A percentile compares a stretch with the other conserved stretches of the same genome.
Evolutionary conservation across 2,113 vertebrate genomes (phyloP).

Genomic region (Megaceryle torquata): DNA sequence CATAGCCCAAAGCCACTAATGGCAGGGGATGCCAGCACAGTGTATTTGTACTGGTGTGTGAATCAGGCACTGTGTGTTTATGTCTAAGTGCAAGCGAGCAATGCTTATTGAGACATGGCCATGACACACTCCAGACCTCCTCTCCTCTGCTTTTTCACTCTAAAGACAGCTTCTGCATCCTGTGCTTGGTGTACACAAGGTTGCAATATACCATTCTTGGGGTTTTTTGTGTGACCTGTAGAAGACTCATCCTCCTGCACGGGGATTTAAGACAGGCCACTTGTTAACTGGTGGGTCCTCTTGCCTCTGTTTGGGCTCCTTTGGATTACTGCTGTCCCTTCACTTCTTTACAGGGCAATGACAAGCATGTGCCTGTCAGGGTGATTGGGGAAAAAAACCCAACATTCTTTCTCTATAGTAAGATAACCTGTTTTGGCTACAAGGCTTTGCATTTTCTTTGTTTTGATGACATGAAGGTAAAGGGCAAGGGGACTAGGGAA

Average conservation of each 20-base stretch:
- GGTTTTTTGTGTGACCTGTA: not conserved
- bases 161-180: slow-evolving; percentile 60
- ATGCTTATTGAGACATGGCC: slow-evolving; percentile 54
- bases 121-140: slow-evolving; percentile 37
- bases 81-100: slow-evolving; percentile 26
- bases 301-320: slow-evolving; percentile 10
- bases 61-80: slow-evolving; percentile 70
- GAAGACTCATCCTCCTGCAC: not conserved
- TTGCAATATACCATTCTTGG: slow-evolving; percentile 19
- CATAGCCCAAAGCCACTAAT: slow-evolving; percentile 23
- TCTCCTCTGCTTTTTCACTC: slow-evolving; percentile 66
- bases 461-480: not conserved
- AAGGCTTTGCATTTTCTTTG: not conserved
- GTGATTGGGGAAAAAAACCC: not conserved
- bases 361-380: not conserved
- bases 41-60: slow-evolving; percentile 65
- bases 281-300: not conserved
- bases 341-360: not conserved
- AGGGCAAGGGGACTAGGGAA: not conserved
- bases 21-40: slow-evolving; percentile 3
- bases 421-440: not conserved
- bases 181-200: slow-evolving; percentile 58
- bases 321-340: slow-evolving; percentile 28
- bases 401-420: not conserved
- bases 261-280: not conserved